Percentiles rank a stretch among this genome's conserved stretches.
These are phyloP conservation scores for Serilophus lunatus DNA, from an alignment of 2,113 vertebrate species.

Conservation along the genomic window DNA sequence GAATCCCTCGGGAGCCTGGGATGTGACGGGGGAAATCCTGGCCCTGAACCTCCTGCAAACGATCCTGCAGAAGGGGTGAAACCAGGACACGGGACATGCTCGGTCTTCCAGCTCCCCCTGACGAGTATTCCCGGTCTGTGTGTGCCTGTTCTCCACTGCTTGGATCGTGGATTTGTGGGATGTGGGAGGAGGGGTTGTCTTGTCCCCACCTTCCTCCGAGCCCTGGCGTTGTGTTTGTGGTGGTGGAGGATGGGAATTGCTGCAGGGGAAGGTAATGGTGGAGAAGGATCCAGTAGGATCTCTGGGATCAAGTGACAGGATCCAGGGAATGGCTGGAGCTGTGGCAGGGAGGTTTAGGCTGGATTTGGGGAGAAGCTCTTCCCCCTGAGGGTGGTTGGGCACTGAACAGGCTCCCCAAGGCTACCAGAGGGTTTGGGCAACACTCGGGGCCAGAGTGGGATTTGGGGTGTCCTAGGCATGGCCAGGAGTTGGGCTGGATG, in stretches of 20 bases:
- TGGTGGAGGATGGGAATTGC: background rate
- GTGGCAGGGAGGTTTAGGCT: background rate
- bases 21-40: background rate
- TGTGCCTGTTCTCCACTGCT: background rate
- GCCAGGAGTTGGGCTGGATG: background rate
- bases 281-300: background rate
- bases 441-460: background rate
- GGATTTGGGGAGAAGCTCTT: background rate
- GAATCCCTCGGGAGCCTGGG: background rate
- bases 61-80: background rate
- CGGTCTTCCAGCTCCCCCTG: background rate
- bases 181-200: fast-evolving
- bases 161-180: background rate
- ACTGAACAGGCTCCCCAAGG: background rate
- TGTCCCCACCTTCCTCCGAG: background rate
- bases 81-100: background rate
- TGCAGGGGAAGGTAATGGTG: background rate
- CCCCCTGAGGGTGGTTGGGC: background rate
- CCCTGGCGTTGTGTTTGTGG: fast-evolving
- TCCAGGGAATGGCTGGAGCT: background rate
- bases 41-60: background rate
- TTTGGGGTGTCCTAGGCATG: background rate
- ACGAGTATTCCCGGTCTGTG: background rate
- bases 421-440: background rate
- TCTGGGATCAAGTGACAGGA: no score